Conservation (phyloP, 2,888 invertebrate species). For the Meteorus colon region DNA sequence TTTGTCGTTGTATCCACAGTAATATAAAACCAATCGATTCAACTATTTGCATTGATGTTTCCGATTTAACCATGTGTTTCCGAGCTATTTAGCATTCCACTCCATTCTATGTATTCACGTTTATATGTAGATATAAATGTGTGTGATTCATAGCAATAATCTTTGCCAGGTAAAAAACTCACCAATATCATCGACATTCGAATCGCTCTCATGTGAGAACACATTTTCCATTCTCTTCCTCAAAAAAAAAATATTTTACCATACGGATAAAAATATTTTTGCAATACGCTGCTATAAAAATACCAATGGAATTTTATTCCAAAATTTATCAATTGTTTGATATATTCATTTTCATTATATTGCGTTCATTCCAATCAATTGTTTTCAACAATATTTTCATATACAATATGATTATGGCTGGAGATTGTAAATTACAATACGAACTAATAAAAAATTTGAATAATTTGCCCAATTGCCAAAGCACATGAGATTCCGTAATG, state of each 20-base stretch:
- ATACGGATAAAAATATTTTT: background rate
- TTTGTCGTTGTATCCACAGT: slow-evolving; percentile 16
- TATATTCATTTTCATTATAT: no score
- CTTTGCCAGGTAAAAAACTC: slow-evolving; percentile 21
- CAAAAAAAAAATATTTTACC: background rate
- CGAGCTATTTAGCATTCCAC: slow-evolving; percentile 31
- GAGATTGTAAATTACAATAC: no score
- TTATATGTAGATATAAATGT: slow-evolving; percentile 3
- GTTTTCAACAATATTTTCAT: no score
- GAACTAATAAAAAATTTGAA: no score
- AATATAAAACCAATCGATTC: slow-evolving; percentile 30
- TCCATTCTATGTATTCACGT: background rate
- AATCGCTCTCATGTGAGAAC: background rate
- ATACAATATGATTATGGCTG: no score
- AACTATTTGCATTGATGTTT: slow-evolving; percentile 29
- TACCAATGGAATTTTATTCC: no score
- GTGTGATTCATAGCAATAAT: slow-evolving; percentile 28
- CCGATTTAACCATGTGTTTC: slow-evolving; percentile 32
- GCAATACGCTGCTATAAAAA: no score
- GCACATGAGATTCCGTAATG: no score
- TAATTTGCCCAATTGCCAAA: no score
- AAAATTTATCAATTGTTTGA: no score
- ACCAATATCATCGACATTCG: slow-evolving; percentile 4
- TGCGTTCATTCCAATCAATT: no score
- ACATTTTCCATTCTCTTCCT: background rate